Evolutionary conservation across 2,797 vertebrate species (phyloP).

Genomic region (Sebastiscus albofasciatus): DNA sequence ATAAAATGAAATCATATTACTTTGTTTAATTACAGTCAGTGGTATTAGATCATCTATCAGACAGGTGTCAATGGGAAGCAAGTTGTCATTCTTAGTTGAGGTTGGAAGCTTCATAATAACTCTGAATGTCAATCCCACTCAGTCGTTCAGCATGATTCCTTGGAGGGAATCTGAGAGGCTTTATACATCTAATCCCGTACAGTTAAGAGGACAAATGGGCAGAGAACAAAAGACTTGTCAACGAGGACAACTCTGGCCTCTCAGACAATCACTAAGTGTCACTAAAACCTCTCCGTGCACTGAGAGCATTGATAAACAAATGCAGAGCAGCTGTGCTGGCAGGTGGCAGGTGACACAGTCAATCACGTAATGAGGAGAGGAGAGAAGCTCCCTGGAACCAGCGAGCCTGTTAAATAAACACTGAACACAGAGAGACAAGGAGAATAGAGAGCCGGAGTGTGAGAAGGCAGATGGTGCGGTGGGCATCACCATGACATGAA

Average conservation of each 20-base stretch:
- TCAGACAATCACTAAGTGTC: slow-evolving; percentile 5
- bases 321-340: slow-evolving; percentile 36
- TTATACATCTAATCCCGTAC: background rate
- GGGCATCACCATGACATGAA: slow-evolving; percentile 31
- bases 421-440: slow-evolving; percentile 11
- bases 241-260: background rate
- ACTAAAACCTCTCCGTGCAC: slow-evolving; percentile 11
- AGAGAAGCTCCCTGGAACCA: slow-evolving; percentile 9
- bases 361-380: slow-evolving; percentile 36
- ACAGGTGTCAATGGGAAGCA: background rate
- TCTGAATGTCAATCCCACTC: background rate
- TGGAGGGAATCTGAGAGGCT: background rate
- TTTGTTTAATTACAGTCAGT: background rate
- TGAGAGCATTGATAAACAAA: slow-evolving; percentile 32
- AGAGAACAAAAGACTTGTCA: slow-evolving; percentile 5
- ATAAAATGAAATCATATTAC: background rate
- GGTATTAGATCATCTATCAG: background rate
- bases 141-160: background rate
- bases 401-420: slow-evolving; percentile 43
- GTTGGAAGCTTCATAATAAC: background rate
- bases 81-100: background rate
- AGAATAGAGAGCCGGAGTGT: background rate
- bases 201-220: background rate
- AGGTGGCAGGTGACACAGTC: slow-evolving; percentile 54
- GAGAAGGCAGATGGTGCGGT: slow-evolving; percentile 10